Evolutionary conservation across 2,797 vertebrate genomes (phyloP).

Genomic region (Cygnus olor): DNA sequence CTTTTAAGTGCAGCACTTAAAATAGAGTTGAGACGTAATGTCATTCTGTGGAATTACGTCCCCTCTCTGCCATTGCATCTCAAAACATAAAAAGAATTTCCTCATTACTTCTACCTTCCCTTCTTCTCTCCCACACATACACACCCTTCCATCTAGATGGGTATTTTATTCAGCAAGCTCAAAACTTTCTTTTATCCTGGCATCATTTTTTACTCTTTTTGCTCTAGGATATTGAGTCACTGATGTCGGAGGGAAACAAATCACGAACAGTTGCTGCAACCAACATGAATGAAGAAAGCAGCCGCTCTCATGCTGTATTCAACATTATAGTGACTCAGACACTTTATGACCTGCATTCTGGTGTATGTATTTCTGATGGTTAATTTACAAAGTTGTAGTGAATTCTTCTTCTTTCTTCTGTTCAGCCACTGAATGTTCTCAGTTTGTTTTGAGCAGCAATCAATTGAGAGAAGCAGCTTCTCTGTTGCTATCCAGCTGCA

Average conservation of each 20-base stretch:
- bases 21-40: neutral
- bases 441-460: neutral
- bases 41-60: neutral
- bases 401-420: neutral
- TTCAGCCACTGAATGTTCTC: neutral
- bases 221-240: slow-evolving; percentile 93
- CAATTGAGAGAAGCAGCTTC: neutral
- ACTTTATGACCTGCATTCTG: slow-evolving; percentile 91
- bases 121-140: neutral
- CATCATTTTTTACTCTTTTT: slow-evolving; percentile 42
- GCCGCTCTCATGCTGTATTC: slow-evolving; percentile 96
- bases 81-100: neutral
- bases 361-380: slow-evolving; percentile 79
- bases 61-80: neutral
- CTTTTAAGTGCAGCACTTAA: neutral
- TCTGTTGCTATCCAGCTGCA: neutral
- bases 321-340: slow-evolving; percentile 97
- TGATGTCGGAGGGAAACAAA: slow-evolving; percentile 99
- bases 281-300: slow-evolving; percentile 99
- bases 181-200: neutral
- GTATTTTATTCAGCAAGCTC: slow-evolving; percentile 2
- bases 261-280: slow-evolving; percentile 97
- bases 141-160: neutral
- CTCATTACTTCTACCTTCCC: neutral
- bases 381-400: neutral